Evolutionary conservation across 2,888 invertebrate genomes (phyloP), one percentile per base, ranked within the genome.

Genomic region (Eupeodes luniger): DNA sequence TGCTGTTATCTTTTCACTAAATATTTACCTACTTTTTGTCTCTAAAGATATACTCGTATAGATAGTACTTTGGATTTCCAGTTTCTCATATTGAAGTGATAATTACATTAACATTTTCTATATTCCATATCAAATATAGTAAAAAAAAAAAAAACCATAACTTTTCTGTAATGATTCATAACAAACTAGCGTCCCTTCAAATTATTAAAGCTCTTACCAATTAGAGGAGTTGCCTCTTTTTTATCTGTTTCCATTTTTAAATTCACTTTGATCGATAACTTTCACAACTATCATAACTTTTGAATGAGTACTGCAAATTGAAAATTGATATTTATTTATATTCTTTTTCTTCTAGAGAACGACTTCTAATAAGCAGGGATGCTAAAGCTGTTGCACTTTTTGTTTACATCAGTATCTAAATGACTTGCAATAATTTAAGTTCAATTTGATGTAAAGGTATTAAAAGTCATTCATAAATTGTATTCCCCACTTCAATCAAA

Each of bases 201-300:
- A 2, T 7, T 14, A 3, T 34, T 9, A 3, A 4, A 19, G 2
- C 10, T 2, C 57, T 44, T 47, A 64, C 66, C 47, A 27, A 66
- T 27, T 10, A 66, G 66, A 49, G 47, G 66, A 66, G 9, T 27
- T 27, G 14, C 47, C 14, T 66, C 66, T 5, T 66, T 44, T 49
- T 2, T 49, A 27, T 66, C 4, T 12, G 14, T 9, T 66, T 27
- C 49, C 66, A 47, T 66, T 49, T 66, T n/a, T 40, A 40, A 49
- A 10, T 47, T 66, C 27, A 27, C 27, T 12, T 49, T 3, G 14
- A 66, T 66, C 47, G 19, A 12, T 49, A 14, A 49, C 27, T 14
- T 66, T 34, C 19, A 49, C 47, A 4, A 47, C 11, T 49, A 10
- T 66, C 66, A 66, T 49, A 9, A 66, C 66, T 66, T 27, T 66